Percentiles rank a stretch among this genome's conserved stretches.
Conservation (phyloP, 2,888 invertebrate genomes). For the Serripes groenlandicus region DNA sequence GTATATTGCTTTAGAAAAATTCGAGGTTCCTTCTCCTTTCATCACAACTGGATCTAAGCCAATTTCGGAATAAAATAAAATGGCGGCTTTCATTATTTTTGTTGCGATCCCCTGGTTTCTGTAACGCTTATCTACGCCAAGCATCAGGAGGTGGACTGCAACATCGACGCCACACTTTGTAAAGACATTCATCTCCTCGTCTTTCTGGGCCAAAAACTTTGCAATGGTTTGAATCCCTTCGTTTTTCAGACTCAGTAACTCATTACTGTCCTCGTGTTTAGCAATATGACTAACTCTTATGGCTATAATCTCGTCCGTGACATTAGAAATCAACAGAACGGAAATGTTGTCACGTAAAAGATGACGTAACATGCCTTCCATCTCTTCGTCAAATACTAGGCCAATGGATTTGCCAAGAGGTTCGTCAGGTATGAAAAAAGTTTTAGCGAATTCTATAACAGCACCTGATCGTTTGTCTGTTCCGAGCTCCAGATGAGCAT, state of each 20-base stretch:
- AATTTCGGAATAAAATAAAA: conserved; percentile 17
- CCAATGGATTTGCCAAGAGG: not conserved
- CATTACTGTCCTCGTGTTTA: not conserved
- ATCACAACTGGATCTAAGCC: conserved; percentile 25
- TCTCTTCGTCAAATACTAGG: not conserved
- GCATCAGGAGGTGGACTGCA: conserved; percentile 28
- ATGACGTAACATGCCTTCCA: not conserved
- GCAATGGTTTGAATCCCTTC: not conserved
- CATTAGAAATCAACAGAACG: not conserved
- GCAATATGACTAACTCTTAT: not conserved
- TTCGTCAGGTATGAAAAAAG: conserved; percentile 5
- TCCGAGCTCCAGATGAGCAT: conserved; percentile 10
- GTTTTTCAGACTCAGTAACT: not conserved
- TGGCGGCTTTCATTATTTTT: conserved; percentile 35
- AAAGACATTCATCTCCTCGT: conserved; percentile 22
- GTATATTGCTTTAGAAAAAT: conserved; percentile 43
- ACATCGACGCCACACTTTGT: conserved; percentile 35
- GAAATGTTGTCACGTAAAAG: conserved; percentile 8
- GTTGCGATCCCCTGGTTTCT: conserved; percentile 31
- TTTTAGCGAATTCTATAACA: not conserved
- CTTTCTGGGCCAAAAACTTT: not conserved
- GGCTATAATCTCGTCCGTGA: conserved; percentile 9
- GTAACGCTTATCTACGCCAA: conserved; percentile 32
- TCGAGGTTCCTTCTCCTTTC: conserved; percentile 38
- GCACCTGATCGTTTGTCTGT: conserved; percentile 3